Base-by-base conservation (phyloP, 2,113 vertebrate species). In the Zapus hudsonius region DNA sequence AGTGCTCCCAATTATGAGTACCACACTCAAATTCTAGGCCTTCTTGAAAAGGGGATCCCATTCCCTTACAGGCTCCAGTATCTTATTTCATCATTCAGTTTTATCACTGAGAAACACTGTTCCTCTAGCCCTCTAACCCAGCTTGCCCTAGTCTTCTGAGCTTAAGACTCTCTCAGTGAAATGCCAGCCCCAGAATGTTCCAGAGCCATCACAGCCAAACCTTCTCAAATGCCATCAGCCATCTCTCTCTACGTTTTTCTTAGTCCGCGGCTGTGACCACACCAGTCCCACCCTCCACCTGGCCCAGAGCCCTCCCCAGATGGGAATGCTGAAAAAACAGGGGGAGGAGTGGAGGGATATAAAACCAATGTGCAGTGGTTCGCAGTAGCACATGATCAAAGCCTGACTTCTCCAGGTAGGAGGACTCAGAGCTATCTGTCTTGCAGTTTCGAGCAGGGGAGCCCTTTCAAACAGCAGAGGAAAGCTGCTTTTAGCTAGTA, bases 371-470 rank as follows among this genome's bases (percentile, higher is more conserved):
- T 76, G 81, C 63, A 55, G 36, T 72, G 74, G 33, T 92, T 90
- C 75, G 70, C 66, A 84, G 91, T 29, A 76, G 57, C 44, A 61
- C 27, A 91, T 67, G 83, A 88, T 95, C 94, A 92, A 96, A 95
- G 74, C 83, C 25, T 27, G 44, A 87, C 78, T 38, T 88, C 75
- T 84, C 70, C 23, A 38, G 80, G 74, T 92, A 63, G 90, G 74
- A 93, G 89, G 86, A 55, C 74, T 91, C 73, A 78, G 72, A 88
- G 82, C 55, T 7, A n/a, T 25, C 81, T 67, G 84, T 84, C 89
- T 95, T 55, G 76, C 57, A 40, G 40, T 80, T 73, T 69, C 23
- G 9, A 80, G 52, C 78, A 72, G 52, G 70, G 70, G 75, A 72
- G n/a, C 72, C 57, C n/a, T n/a, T n/a, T n/a, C 61, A 79, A 90